Evolutionary conservation across 2,888 invertebrate genomes (phyloP), one percentile per base, ranked within the genome.

Genomic region (Meta bourneti): DNA sequence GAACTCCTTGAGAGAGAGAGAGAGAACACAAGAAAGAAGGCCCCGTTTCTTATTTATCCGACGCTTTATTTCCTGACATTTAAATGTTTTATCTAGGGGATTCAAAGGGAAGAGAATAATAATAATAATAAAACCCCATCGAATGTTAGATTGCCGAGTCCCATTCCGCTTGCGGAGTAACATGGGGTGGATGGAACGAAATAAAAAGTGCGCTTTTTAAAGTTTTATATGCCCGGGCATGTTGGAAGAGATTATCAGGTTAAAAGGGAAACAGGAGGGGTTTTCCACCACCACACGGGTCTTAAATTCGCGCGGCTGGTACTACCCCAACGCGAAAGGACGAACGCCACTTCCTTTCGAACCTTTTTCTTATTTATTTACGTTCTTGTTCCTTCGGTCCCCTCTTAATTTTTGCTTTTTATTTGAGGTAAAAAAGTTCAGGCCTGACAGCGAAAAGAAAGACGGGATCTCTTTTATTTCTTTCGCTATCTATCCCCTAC

Each of bases 41-140:
- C 20, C n/a, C n/a, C 51, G 34, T 34, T 79, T 70, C 71, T 87
- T 71, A 87, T 87, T 87, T 87, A 87, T 87, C 71, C 79, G 51
- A 69, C 78, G 87, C 52, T 87, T 87, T 87, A 79, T 79, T 79
- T 79, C 52, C 87, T 52, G 79, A 52, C 79, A 78, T 79, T 87
- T 87, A 87, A 87, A 87, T 87, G 87, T 87, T 87, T 87, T 87
- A 87, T 71, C 71, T 70, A 52, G 16, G 70, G 9, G 49, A 13
- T 20, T 11, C 52, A 19, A 7, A n/a, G 49, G 49, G 20, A 20
- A 34, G 61, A 34, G 13, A 49, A 61, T 61, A 61, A 61, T 61
- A 61, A 61, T n/a, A n/a, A 34, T 34, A 34, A 34, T 34, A 34
- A 34, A 34, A 34, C 34, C 11, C 61, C 61, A 61, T 61, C 34